Evolutionary conservation across 1,140 invertebrate genomes (phyloP), one percentile per base, ranked within the genome.

Genomic region (Scaptomyza montana): DNA sequence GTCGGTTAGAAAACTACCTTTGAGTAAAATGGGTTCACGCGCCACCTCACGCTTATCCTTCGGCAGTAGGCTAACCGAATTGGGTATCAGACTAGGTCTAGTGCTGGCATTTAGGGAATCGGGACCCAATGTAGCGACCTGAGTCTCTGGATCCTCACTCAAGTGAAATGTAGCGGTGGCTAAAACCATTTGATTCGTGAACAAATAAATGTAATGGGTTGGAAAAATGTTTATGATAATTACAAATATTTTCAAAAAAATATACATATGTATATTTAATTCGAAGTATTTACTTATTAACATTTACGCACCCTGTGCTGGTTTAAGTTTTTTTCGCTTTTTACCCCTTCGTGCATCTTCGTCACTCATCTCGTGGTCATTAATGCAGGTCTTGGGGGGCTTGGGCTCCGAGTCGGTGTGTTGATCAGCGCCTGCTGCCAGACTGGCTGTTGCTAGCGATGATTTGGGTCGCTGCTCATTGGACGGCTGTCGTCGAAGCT

Each of bases 91-190:
- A 16, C 91, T 92, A 5, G 91, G 91, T 9, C 91, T 56, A 12
- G 89, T 90, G 61, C 91, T 92, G 16, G 91, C 77, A 77, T 92
- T 92, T 0, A 91, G 74, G 0, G 91, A 92, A 46, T 92, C 91
- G 0, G 90, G 91, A 2, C 90, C 91, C 33, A 92, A 21, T 3
- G 90, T 78, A 16, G 89, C 89, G n/a, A 92, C 89, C 56, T 92
- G 91, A 2, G 91, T 92, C 63, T 92, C 91, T 0, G 91, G 91
- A 75, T 92, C 91, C 69, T 92, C 77, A 36, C 82, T 91, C 7
- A 92, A 28, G 25, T 91, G 91, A 19, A 92, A 92, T 2, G 91
- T 92, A 8, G 90, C 90, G 16, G 90, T 80, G 16, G 86, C 85
- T 89, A 16, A 50, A 30, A 21, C 12, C 1, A 25, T 51, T 9